phyloP scores from a whole-genome alignment of 1,140 invertebrate genomes.

The Sarcophaga bullata region DNA sequence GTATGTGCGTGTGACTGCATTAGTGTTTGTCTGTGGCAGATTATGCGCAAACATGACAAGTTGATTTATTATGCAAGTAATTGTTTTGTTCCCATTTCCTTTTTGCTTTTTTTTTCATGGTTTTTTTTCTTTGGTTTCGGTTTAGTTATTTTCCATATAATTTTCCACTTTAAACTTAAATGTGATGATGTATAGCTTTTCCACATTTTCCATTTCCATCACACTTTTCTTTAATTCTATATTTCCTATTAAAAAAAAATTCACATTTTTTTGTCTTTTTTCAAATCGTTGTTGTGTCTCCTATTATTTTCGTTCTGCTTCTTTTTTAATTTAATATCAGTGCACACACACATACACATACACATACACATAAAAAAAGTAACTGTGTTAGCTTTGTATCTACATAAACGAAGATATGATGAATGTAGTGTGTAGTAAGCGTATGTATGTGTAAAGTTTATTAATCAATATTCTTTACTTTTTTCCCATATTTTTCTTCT shows the following conservation, averaged over 20 bases:
- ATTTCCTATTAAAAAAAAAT: not conserved
- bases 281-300: not conserved
- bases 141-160: not conserved
- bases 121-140: not conserved
- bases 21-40: slow-evolving; percentile 25
- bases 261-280: not conserved
- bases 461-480: not conserved
- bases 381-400: too few species aligned
- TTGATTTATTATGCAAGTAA: slow-evolving; percentile 41
- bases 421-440: not conserved
- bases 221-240: not conserved
- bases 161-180: not conserved
- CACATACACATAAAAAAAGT: too few species aligned
- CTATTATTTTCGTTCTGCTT: not conserved
- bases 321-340: too few species aligned
- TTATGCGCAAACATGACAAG: slow-evolving; percentile 38
- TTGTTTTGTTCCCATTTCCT: slow-evolving; percentile 37
- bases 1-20: too few species aligned
- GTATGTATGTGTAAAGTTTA: not conserved
- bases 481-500: too few species aligned
- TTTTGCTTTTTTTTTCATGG: not conserved
- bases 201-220: not conserved
- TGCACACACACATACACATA: too few species aligned
- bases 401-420: not conserved
- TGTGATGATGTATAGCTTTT: slow-evolving; percentile 8